These are phyloP conservation scores for Onychomys torridus DNA, from an alignment of 2,797 vertebrate species.

Conservation along the genomic window DNA sequence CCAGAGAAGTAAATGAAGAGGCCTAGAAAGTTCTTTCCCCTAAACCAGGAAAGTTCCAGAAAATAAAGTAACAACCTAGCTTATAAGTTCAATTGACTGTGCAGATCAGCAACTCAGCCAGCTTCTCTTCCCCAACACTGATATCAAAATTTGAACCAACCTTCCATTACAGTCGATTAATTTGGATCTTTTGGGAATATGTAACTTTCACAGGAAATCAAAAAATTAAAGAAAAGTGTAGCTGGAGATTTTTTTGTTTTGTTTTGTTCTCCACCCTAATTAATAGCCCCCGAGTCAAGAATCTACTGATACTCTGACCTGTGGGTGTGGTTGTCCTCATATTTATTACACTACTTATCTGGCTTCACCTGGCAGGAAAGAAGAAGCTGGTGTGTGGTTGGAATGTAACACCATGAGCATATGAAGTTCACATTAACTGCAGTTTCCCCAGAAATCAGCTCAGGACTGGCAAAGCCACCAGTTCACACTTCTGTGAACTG, in stretches of 20 bases:
- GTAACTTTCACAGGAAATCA: neutral
- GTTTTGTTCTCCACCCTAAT: neutral
- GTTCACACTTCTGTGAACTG: neutral
- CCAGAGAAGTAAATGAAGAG: neutral
- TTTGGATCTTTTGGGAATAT: neutral
- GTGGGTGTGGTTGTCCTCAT: fast-evolving
- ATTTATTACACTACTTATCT: neutral
- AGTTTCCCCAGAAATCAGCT: neutral
- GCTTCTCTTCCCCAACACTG: neutral
- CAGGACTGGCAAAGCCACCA: neutral
- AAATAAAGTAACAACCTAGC: neutral
- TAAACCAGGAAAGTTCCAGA: neutral
- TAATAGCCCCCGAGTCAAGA: neutral
- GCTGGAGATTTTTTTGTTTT: neutral
- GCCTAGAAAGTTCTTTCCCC: neutral
- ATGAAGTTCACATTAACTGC: fast-evolving
- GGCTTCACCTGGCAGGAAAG: neutral
- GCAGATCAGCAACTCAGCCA: neutral
- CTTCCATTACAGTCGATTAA: neutral
- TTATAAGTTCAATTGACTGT: neutral
- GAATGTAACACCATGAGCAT: neutral
- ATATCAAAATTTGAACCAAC: neutral
- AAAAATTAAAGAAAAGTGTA: neutral
- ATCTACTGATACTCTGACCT: neutral
- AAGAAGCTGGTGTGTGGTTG: neutral